A percentile compares a stretch with the other conserved stretches of the same genome.
Conservation (phyloP, 2,113 vertebrate species). For the Coregonus clupeaformis region DNA sequence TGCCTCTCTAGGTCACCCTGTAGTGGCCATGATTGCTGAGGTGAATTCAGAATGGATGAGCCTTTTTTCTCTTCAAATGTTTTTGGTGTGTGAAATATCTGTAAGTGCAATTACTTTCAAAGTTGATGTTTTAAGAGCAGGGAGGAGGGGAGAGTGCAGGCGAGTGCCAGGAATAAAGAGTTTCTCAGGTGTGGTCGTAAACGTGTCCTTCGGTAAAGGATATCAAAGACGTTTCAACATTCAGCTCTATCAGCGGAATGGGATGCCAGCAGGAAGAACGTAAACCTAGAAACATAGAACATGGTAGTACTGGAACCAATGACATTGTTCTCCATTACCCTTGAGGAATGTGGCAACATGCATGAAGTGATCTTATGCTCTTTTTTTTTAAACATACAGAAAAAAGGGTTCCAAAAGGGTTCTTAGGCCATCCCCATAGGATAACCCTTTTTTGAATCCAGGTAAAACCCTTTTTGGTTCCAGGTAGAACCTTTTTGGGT, state of each 20-base stretch:
- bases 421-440: too few relatives aligned
- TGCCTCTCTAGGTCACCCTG: constrained; percentile 61
- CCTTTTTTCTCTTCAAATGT: constrained; percentile 32
- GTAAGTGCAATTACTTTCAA: constrained; percentile 65
- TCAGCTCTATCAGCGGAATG: constrained; percentile 42
- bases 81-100: constrained; percentile 55
- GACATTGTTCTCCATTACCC: not conserved
- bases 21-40: constrained; percentile 62
- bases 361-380: not conserved
- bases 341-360: not conserved
- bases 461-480: too few relatives aligned
- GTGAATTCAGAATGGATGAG: constrained; percentile 65
- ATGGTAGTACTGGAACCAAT: not conserved
- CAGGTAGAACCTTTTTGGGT: too few relatives aligned
- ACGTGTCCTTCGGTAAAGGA: constrained; percentile 57
- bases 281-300: constrained; percentile 6
- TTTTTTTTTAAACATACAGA: not conserved
- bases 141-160: constrained; percentile 46
- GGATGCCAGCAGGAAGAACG: constrained; percentile 12
- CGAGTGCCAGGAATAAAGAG: constrained; percentile 51
- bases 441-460: too few relatives aligned
- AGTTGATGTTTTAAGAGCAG: constrained; percentile 65
- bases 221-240: constrained; percentile 25
- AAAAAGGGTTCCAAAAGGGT: too few relatives aligned
- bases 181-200: constrained; percentile 36